Conservation (phyloP, 2,113 vertebrate species). For the Coreoperca whiteheadi region DNA sequence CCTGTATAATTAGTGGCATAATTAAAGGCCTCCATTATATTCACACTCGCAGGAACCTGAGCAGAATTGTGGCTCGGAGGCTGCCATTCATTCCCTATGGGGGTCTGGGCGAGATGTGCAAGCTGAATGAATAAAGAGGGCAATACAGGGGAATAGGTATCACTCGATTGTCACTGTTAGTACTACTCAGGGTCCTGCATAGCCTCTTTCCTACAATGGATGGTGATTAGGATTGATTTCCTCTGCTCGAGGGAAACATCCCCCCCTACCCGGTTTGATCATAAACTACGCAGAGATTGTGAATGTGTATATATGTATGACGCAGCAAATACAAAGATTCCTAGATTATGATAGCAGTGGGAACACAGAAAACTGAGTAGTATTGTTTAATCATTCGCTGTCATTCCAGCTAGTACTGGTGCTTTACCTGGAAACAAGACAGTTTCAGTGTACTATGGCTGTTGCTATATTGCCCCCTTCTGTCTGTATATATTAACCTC, state of each 20-base stretch:
- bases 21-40: slow-evolving; percentile 79
- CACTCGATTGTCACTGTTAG: slow-evolving; percentile 47
- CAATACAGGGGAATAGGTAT: slow-evolving; percentile 15
- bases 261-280: not conserved
- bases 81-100: slow-evolving; percentile 58
- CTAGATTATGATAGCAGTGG: slow-evolving; percentile 25
- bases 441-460: not conserved
- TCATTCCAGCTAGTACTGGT: not conserved
- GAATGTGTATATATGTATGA: slow-evolving; percentile 19
- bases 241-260: slow-evolving; percentile 29
- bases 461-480: slow-evolving; percentile 72
- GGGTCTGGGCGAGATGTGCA: slow-evolving; percentile 25
- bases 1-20: slow-evolving; percentile 76
- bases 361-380: too few relatives aligned
- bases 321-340: slow-evolving; percentile 22
- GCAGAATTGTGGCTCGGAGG: slow-evolving; percentile 60
- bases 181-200: not conserved
- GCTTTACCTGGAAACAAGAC: not conserved
- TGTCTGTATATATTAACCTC: slow-evolving; percentile 53
- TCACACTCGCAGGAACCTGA: slow-evolving; percentile 63
- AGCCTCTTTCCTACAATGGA: slow-evolving; percentile 19
- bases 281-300: slow-evolving; percentile 21
- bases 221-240: slow-evolving; percentile 59
- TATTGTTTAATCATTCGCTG: slow-evolving; percentile 33
- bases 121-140: slow-evolving; percentile 51